Percentiles rank a stretch among this genome's conserved stretches.
phyloP scores from a whole-genome alignment of 2,797 vertebrate species.

The Caiman crocodilus region DNA sequence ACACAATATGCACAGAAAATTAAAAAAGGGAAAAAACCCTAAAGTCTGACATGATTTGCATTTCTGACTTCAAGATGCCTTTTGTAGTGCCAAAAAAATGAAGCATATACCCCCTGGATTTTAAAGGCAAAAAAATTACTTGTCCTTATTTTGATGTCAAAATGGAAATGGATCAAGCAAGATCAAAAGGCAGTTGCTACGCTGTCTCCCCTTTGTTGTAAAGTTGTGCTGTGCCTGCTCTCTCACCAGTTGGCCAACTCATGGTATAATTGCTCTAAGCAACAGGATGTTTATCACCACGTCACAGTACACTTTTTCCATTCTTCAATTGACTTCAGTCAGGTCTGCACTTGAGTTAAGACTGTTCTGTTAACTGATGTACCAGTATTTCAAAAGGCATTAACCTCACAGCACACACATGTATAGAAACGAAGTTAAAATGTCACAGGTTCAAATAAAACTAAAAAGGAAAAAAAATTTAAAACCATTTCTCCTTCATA shows the following conservation, averaged over 20 bases:
- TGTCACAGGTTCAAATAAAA: too few relatives aligned
- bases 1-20: background rate
- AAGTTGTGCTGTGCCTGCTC: background rate
- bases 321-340: background rate
- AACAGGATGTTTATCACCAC: background rate
- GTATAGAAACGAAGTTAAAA: background rate
- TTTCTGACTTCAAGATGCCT: background rate
- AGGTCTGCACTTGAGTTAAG: background rate
- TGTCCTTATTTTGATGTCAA: slow-evolving; percentile 9
- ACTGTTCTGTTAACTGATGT: background rate
- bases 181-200: background rate
- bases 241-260: background rate
- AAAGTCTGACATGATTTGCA: background rate
- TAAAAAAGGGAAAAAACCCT: background rate
- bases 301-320: background rate
- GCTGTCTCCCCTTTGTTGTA: background rate
- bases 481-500: background rate
- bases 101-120: background rate
- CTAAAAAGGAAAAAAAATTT: background rate
- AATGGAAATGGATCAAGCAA: background rate
- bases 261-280: background rate
- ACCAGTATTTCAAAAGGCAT: background rate
- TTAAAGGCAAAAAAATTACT: background rate
- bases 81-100: background rate
- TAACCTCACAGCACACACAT: background rate